A percentile compares a stretch with the other conserved stretches of the same genome.
Evolutionary conservation across 37 sponge, comb jelly and placozoan species (phyloP).

Genomic region (Spongia lamella): DNA sequence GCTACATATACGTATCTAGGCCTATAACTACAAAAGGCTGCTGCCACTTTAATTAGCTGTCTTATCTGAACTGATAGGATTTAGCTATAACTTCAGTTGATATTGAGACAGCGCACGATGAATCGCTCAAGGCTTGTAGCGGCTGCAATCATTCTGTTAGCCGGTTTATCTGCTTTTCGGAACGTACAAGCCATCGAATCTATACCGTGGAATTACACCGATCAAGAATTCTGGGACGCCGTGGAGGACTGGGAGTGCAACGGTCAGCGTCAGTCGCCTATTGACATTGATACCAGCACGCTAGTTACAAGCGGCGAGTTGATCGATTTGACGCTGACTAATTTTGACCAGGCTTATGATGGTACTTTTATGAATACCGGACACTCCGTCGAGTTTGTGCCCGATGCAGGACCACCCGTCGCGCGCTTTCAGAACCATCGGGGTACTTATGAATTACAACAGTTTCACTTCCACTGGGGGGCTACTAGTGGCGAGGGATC

Average conservation of each 20-base stretch:
- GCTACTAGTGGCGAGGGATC: slow-evolving; percentile 12
- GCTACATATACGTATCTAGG: too few relatives aligned
- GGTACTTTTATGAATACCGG: slow-evolving; percentile 12
- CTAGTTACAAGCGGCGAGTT: not conserved
- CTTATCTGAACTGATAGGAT: too few relatives aligned
- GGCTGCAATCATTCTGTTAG: too few relatives aligned
- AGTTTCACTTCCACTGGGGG: slow-evolving; percentile 45
- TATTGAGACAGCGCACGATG: too few relatives aligned
- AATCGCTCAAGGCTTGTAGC: too few relatives aligned
- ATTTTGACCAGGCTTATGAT: not conserved
- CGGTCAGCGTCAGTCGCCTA: slow-evolving; percentile 25
- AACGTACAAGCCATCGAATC: too few relatives aligned
- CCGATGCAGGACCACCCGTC: not conserved
- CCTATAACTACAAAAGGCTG: too few relatives aligned
- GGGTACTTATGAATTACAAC: slow-evolving; percentile 21
- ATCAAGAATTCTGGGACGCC: slow-evolving; percentile 4
- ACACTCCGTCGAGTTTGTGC: slow-evolving; percentile 7
- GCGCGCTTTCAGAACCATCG: slow-evolving; percentile 12
- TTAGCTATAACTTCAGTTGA: too few relatives aligned
- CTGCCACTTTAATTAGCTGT: too few relatives aligned
- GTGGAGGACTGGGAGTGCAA: not conserved
- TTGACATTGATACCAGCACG: slow-evolving; percentile 1
- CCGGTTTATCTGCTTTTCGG: too few relatives aligned
- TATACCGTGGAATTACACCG: slow-evolving; percentile 12
- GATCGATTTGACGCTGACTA: not conserved